These are phyloP conservation scores for Sandelia bainsii DNA, from an alignment of 2,797 vertebrate species.

Conservation along the genomic window DNA sequence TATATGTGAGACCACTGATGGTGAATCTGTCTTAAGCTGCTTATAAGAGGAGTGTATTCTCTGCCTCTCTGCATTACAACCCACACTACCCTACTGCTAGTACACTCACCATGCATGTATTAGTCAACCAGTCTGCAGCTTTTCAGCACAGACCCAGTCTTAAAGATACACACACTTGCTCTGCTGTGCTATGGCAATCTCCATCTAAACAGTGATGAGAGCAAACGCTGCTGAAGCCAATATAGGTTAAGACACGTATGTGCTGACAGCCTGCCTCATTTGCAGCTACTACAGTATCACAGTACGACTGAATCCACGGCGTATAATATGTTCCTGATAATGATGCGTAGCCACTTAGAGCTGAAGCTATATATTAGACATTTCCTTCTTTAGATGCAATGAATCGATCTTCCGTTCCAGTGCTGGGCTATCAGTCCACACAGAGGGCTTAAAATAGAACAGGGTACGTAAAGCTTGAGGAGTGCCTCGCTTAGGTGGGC, in stretches of 20 bases:
- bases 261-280: conserved; percentile 56
- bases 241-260: conserved; percentile 53
- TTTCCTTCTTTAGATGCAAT: conserved; percentile 84
- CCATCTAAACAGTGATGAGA: conserved; percentile 49
- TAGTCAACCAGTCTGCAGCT: conserved; percentile 66
- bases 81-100: conserved; percentile 68
- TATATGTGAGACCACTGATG: conserved; percentile 12
- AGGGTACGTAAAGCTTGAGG: conserved; percentile 71
- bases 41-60: conserved; percentile 36
- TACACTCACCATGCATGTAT: conserved; percentile 64
- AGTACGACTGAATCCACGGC: conserved; percentile 47
- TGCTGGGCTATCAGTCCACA: conserved; percentile 74
- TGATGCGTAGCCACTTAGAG: conserved; percentile 76
- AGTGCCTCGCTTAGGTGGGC: conserved; percentile 74
- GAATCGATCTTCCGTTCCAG: conserved; percentile 79
- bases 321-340: conserved; percentile 61
- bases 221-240: conserved; percentile 47
- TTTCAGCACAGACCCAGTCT: conserved; percentile 51
- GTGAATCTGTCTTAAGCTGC: conserved; percentile 28
- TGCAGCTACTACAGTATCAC: conserved; percentile 44
- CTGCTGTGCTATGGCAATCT: conserved; percentile 19
- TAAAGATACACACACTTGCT: conserved; percentile 36
- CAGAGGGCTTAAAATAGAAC: conserved; percentile 82
- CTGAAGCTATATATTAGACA: conserved; percentile 67
- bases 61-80: conserved; percentile 68